Base-by-base conservation (phyloP, 1,140 invertebrate species). In the Drosophila guanche region DNA sequence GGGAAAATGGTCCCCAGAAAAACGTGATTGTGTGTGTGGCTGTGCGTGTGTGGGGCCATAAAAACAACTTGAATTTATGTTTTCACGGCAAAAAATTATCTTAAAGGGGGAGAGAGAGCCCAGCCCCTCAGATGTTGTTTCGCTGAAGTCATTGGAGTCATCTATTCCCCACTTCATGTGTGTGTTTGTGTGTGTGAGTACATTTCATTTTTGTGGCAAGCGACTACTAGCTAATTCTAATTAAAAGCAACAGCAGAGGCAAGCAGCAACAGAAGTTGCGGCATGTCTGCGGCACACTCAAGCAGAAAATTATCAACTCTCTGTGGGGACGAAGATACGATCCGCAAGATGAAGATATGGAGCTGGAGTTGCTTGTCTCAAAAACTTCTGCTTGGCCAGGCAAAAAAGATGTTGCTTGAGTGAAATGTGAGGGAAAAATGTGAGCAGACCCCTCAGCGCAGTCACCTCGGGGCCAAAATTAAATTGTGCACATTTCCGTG, bases 401-500 rank as follows among this genome's bases (percentile, higher is more conserved):
- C 47, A 48, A 55, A 65, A 69, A 56, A 72, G 67, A 72, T 76
- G 62, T 67, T 68, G 10, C 56, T 40, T 66, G 40, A 61, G 56
- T 46, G 27, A 55, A 50, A 47, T 20, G 7, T 0, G 8, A 22
- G 40, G 37, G 20, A 40, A 73, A 42, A 27, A 72, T 57, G 50
- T 51, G 46, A 37, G 50, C 23, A 27, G 29, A 22, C 45, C 59
- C 45, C 47, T 29, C 27, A 8, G 16, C 6, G 40, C 14, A 68
- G 10, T 37, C 33, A 12, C 10, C 33, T 27, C 37, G 29, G 27
- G 68, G 51, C 53, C 70, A 58, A 59, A 58, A 85, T 85, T 85
- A 85, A 85, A 88, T 88, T 85, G 81, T 77, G 77, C 81, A 88
- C 83, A 85, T 81, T 78, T 85, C 83, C 78, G 78, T 81, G 69